Percentiles rank a stretch among this genome's conserved stretches.
These are phyloP conservation scores for Poecilobothrus nobilitatus DNA, from an alignment of 2,888 invertebrate species.

Conservation along the genomic window DNA sequence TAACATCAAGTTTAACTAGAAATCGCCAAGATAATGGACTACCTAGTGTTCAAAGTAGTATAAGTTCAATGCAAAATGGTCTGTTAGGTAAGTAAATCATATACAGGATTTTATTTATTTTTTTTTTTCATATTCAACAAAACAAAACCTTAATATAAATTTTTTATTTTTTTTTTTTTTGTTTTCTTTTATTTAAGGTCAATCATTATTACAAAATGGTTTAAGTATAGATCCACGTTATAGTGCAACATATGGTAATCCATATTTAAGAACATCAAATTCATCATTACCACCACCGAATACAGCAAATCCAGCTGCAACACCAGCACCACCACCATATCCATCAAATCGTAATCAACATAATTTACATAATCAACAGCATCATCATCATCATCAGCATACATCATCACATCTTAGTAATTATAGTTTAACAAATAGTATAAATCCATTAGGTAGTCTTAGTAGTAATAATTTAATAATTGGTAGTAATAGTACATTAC, in stretches of 20 bases:
- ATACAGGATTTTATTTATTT: conserved; percentile 32
- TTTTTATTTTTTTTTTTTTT: too few species aligned
- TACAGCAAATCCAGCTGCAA: conserved; percentile 58
- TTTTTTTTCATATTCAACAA: conserved; percentile 16
- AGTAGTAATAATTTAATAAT: conserved; percentile 19
- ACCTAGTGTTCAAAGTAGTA: conserved; percentile 40
- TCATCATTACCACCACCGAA: conserved; percentile 50
- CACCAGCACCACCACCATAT: conserved; percentile 70
- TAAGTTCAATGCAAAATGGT: conserved; percentile 43
- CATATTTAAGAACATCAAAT: conserved; percentile 65
- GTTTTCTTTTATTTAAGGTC: conserved; percentile 29
- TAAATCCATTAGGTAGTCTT: conserved; percentile 13
- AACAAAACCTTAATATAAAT: too few species aligned
- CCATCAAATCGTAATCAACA: conserved; percentile 58
- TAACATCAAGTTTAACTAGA: conserved; percentile 32
- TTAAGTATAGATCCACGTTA: conserved; percentile 69
- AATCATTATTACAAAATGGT: conserved; percentile 43
- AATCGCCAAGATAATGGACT: conserved; percentile 43
- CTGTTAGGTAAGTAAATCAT: conserved; percentile 35
- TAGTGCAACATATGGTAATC: conserved; percentile 84
- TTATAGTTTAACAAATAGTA: conserved; percentile 14
- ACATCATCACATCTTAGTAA: conserved; percentile 28
- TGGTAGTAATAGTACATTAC: conserved; percentile 31
- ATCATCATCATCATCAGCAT: conserved; percentile 25
- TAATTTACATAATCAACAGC: conserved; percentile 29